These are phyloP conservation scores for Sphecodes monilicornis DNA, from an alignment of 2,888 invertebrate species.

Conservation along the genomic window DNA sequence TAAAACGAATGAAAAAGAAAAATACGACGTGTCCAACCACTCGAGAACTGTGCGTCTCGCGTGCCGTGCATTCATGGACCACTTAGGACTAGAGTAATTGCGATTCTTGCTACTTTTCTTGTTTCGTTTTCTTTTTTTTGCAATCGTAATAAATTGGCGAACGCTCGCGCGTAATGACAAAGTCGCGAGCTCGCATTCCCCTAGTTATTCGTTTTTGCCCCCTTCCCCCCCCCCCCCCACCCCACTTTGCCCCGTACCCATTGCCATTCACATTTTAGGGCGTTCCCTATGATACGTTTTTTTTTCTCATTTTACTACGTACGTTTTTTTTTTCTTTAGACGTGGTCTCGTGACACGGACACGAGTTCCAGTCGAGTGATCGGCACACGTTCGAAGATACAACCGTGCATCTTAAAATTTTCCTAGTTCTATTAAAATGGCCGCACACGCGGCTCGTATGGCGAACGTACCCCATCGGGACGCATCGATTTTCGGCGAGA, in stretches of 20 bases:
- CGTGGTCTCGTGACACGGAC: slow-evolving; percentile 48
- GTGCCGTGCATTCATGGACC: slow-evolving; percentile 67
- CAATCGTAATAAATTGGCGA: slow-evolving; percentile 42
- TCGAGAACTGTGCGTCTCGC: slow-evolving; percentile 58
- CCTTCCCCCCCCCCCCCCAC: background rate
- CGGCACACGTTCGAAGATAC: slow-evolving; percentile 56
- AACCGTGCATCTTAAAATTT: slow-evolving; percentile 63
- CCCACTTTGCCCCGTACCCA: background rate
- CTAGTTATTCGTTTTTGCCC: background rate
- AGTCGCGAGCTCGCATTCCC: slow-evolving; percentile 20
- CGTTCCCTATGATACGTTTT: slow-evolving; percentile 4
- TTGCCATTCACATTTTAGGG: background rate
- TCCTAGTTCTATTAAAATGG: slow-evolving; percentile 64
- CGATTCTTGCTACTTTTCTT: slow-evolving; percentile 57
- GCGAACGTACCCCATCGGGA: slow-evolving; percentile 54
- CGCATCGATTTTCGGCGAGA: slow-evolving; percentile 30
- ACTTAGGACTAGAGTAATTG: slow-evolving; percentile 82
- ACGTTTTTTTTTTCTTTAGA: slow-evolving; percentile 32
- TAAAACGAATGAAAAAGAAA: slow-evolving; percentile 66
- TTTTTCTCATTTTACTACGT: slow-evolving; percentile 11
- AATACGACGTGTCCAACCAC: slow-evolving; percentile 73
- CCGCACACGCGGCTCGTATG: slow-evolving; percentile 56
- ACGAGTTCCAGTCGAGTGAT: slow-evolving; percentile 59
- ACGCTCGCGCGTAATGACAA: slow-evolving; percentile 41
- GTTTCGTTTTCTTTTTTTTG: slow-evolving; percentile 35